Base-by-base conservation (phyloP, 1,140 invertebrate species). In the Zaprionus camerounensis region DNA sequence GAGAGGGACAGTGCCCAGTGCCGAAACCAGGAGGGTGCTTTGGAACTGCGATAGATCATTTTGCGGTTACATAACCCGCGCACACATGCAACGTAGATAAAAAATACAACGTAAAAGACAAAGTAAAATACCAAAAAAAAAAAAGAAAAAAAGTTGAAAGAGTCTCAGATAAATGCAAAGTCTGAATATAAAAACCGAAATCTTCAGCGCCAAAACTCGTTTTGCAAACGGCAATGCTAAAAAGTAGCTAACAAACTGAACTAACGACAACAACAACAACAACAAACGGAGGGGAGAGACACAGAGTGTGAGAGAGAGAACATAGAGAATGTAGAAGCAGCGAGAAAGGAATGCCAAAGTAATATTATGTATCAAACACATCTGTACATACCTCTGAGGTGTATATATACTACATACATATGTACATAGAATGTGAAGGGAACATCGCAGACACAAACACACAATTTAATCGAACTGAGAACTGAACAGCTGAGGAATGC, bases 21-120 rank as follows among this genome's bases (percentile, higher is more conserved):
- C 31, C 28, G 12, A 36, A 36, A 36, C 44, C 57, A 4, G 12
- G 13, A 6, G 57, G 64, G 70, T 38, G 69, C 56, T 65, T 58
- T 65, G 69, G 78, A 61, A 85, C 76, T 86, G 62, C 71, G 82
- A 85, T 86, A 85, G 76, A 79, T 80, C 67, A 79, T 79, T 85
- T 73, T 85, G 82, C 71, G 82, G 82, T 85, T 85, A 79, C 82
- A 85, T 85, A 85, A 85, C 76, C 69, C 71, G 62, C 79, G 62
- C 75, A 79, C 82, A 86, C 82, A 85, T 82, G 82, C 73, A 81
- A 86, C 81, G 82, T 81, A 81, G 82, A 78, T 81, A 72, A 72
- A 72, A 76, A 64, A 61, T 22, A 51, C 46, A 51, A 17, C 20
- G 46, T 3, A 51, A 51, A 51, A 51, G 46, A 51, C 46, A 51